Evolutionary conservation across 2,888 invertebrate genomes (phyloP).

Genomic region (Drosophila niveifrons): DNA sequence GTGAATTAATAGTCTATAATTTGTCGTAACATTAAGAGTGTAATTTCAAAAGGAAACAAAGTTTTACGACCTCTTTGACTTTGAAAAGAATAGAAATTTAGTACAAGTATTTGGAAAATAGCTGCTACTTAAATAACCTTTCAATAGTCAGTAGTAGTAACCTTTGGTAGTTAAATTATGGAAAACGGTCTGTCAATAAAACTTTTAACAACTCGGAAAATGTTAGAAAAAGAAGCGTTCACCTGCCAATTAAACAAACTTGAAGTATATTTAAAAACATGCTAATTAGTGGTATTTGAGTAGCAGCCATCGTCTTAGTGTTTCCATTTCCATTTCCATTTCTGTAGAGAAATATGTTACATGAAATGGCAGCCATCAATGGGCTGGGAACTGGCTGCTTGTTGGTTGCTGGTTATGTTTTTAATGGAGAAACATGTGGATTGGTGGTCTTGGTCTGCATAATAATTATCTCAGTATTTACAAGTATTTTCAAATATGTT

Average conservation of each 20-base stretch:
- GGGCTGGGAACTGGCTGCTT: conserved; percentile 1
- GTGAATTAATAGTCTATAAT: not conserved
- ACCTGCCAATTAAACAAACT: not conserved
- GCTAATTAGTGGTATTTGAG: conserved; percentile 1
- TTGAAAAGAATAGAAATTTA: not conserved
- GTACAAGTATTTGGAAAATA: not conserved
- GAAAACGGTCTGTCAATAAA: not conserved
- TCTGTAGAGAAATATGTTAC: not conserved
- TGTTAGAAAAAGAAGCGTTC: not conserved
- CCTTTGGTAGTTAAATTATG: not conserved
- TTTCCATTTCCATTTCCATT: not conserved
- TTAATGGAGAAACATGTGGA: not conserved
- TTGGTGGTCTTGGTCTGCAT: conserved; percentile 11
- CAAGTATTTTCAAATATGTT: conserved; percentile 57
- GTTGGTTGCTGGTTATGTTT: not conserved
- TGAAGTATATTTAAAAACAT: not conserved
- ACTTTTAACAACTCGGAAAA: not conserved
- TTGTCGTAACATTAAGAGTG: not conserved
- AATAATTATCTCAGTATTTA: conserved; percentile 53
- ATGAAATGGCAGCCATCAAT: not conserved
- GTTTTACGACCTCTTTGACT: not conserved
- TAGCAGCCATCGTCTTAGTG: not conserved
- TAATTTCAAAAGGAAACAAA: not conserved
- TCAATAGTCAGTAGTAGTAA: not conserved
- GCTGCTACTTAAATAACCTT: not conserved